phyloP scores from a whole-genome alignment of 2,888 invertebrate species.

The Epinotia demarniana region DNA sequence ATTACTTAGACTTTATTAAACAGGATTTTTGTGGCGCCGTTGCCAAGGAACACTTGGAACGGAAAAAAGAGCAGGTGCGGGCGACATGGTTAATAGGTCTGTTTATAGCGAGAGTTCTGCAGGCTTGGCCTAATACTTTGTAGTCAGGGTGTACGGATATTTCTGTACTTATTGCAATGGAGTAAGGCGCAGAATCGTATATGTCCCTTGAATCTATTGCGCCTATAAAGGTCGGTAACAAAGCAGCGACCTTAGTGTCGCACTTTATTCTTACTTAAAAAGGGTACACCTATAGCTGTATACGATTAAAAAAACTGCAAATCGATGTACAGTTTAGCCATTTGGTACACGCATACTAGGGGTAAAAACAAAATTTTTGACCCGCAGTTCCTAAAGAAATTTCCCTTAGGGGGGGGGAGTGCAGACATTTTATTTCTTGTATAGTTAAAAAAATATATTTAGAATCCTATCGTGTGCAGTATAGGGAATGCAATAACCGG shows the following conservation, averaged over 20 bases:
- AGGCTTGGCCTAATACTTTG: constrained; percentile 6
- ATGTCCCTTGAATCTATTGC: not conserved
- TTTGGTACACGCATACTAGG: no score
- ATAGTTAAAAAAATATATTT: no score
- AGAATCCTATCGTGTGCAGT: no score
- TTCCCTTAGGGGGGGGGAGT: no score
- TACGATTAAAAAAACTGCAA: no score
- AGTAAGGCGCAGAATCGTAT: not conserved
- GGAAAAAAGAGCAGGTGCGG: constrained; percentile 30
- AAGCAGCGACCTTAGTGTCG: not conserved
- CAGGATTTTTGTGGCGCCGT: constrained; percentile 16
- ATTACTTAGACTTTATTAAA: constrained; percentile 25
- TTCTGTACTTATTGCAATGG: not conserved
- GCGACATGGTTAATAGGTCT: not conserved
- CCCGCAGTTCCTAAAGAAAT: no score
- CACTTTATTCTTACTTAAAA: constrained; percentile 14
- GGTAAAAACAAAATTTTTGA: no score
- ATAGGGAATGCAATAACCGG: no score
- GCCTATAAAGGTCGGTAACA: constrained; percentile 14
- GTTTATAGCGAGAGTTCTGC: constrained; percentile 16
- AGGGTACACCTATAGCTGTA: not conserved
- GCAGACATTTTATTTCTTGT: no score
- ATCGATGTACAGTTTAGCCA: no score
- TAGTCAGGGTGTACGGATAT: not conserved
- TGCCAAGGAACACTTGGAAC: constrained; percentile 6